A percentile compares a stretch with the other conserved stretches of the same genome.
Conservation (phyloP, 2,888 invertebrate species). For the Amphipoea oculea region DNA sequence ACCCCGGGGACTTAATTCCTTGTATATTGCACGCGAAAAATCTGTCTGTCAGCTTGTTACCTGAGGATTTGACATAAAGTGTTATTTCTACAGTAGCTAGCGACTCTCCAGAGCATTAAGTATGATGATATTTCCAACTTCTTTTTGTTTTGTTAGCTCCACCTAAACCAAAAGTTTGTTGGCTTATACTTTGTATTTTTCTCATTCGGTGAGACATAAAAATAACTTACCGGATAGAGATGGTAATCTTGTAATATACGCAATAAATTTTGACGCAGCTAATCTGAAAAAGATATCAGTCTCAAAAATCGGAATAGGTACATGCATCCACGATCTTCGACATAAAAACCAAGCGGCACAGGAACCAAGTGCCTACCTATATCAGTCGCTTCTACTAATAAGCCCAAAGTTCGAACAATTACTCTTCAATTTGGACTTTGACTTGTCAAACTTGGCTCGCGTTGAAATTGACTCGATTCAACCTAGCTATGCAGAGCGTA, state of each 20-base stretch:
- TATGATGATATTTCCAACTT: constrained; percentile 53
- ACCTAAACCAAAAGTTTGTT: constrained; percentile 39
- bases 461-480: constrained; percentile 41
- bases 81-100: constrained; percentile 51
- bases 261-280: neutral
- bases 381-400: constrained; percentile 32
- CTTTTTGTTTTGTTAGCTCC: constrained; percentile 47
- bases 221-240: neutral
- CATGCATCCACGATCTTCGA: neutral
- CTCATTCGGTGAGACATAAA: neutral
- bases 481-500: constrained; percentile 21
- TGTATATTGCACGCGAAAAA: constrained; percentile 61
- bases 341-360: constrained; percentile 5
- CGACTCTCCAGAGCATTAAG: constrained; percentile 54
- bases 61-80: constrained; percentile 54
- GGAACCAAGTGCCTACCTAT: constrained; percentile 1
- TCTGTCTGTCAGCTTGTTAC: constrained; percentile 65
- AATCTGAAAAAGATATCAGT: neutral
- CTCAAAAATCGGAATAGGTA: neutral
- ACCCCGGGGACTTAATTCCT: constrained; percentile 59
- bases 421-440: constrained; percentile 48
- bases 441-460: constrained; percentile 37
- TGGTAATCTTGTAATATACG: neutral
- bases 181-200: constrained; percentile 16
- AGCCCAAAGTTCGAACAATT: constrained; percentile 44